Evolutionary conservation across 1,140 invertebrate genomes (phyloP).

Genomic region (Brachystomella parvula): DNA sequence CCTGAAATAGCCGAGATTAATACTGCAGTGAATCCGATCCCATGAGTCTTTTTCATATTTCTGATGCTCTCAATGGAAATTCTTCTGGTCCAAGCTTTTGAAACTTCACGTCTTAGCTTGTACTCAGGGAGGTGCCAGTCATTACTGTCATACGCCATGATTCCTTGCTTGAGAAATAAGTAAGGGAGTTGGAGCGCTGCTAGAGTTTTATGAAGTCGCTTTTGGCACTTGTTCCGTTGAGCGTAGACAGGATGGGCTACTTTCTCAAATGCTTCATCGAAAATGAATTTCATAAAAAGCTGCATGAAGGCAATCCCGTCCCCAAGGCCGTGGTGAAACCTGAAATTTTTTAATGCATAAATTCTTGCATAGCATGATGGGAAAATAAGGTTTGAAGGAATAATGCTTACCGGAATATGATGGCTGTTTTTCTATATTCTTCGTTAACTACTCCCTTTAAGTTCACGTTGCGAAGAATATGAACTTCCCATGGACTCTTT

Average conservation of each 20-base stretch:
- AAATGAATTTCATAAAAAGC: constrained; percentile 31
- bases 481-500: constrained; percentile 34
- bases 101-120: constrained; percentile 26
- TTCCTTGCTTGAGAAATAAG: constrained; percentile 32
- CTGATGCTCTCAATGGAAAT: constrained; percentile 27
- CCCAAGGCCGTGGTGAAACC: constrained; percentile 31
- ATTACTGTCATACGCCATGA: constrained; percentile 29
- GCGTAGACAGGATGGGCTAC: constrained; percentile 22
- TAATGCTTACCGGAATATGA: constrained; percentile 23
- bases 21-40: constrained; percentile 33
- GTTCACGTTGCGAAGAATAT: constrained; percentile 22
- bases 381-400: not conserved
- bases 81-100: constrained; percentile 28
- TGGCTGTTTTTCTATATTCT: constrained; percentile 25
- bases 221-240: constrained; percentile 21
- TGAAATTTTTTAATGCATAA: not conserved
- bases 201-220: constrained; percentile 11
- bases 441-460: constrained; percentile 18
- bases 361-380: not conserved
- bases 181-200: constrained; percentile 29
- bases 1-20: constrained; percentile 27
- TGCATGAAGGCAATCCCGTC: constrained; percentile 31
- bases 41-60: constrained; percentile 24
- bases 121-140: constrained; percentile 32
- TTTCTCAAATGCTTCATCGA: constrained; percentile 26